A percentile compares a stretch with the other conserved stretches of the same genome.
Evolutionary conservation across 2,113 vertebrate species (phyloP).

Genomic region (Malaclemys terrapin): DNA sequence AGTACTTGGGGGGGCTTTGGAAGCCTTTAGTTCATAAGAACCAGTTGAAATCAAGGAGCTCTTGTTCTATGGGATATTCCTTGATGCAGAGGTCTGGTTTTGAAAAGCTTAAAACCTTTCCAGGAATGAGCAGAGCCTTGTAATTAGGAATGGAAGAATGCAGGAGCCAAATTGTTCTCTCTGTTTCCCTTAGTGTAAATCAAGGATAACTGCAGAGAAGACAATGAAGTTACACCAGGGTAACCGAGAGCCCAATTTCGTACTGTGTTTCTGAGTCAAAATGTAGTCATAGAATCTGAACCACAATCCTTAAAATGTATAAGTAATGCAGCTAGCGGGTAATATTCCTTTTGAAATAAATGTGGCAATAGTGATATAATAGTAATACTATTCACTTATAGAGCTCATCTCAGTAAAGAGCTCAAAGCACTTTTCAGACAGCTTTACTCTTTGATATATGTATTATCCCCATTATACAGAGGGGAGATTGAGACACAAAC

Average conservation of each 20-base stretch:
- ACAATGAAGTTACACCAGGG: neutral
- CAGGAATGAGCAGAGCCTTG: neutral
- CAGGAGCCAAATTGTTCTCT: neutral
- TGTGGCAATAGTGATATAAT: fast-evolving
- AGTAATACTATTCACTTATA: neutral
- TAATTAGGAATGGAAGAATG: neutral
- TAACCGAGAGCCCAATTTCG: neutral
- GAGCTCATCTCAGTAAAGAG: neutral
- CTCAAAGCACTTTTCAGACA: neutral
- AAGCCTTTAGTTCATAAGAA: slow-evolving; percentile 6
- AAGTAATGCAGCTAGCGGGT: neutral
- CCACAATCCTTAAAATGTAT: neutral
- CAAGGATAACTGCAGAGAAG: neutral
- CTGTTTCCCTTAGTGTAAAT: neutral
- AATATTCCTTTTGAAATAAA: neutral
- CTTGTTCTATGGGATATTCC: neutral
- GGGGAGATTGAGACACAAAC: neutral
- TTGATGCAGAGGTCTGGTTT: neutral
- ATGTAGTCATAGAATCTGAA: neutral
- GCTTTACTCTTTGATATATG: neutral
- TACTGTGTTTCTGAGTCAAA: neutral
- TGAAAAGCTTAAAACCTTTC: neutral
- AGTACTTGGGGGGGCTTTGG: neutral
- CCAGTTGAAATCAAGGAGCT: slow-evolving; percentile 40
- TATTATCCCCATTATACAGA: neutral